phyloP scores from a whole-genome alignment of 2,888 invertebrate genomes.

The Drosophila meridionalis region DNA sequence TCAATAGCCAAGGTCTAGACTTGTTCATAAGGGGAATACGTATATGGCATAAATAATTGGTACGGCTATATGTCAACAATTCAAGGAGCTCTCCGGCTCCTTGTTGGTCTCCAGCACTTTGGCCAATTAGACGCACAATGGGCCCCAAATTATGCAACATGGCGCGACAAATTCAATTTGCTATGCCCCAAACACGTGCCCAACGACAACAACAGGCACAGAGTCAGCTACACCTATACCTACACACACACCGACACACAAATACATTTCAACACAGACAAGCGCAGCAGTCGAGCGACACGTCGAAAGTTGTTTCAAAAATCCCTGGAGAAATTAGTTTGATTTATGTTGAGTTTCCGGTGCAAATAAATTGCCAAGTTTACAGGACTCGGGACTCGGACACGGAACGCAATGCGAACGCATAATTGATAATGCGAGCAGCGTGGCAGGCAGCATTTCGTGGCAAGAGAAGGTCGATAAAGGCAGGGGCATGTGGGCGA shows the following conservation, averaged over 20 bases:
- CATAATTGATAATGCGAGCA: slow-evolving; percentile 77
- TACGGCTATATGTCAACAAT: slow-evolving; percentile 4
- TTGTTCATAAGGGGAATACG: slow-evolving; percentile 6
- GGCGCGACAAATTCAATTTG: slow-evolving; percentile 78
- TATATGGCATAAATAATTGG: slow-evolving; percentile 20
- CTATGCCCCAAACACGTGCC: slow-evolving; percentile 69
- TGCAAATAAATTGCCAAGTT: slow-evolving; percentile 81
- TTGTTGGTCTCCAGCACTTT: slow-evolving; percentile 59
- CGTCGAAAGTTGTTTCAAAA: slow-evolving; percentile 75
- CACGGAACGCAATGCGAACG: slow-evolving; percentile 61
- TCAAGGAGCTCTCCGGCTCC: slow-evolving; percentile 20
- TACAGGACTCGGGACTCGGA: slow-evolving; percentile 69
- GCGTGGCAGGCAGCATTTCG: slow-evolving; percentile 42
- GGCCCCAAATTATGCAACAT: slow-evolving; percentile 75
- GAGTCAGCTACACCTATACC: slow-evolving; percentile 20
- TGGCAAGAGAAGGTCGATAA: background rate
- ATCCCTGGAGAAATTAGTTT: slow-evolving; percentile 80
- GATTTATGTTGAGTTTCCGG: slow-evolving; percentile 81
- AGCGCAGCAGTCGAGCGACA: slow-evolving; percentile 51
- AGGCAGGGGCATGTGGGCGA: background rate
- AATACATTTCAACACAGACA: slow-evolving; percentile 12
- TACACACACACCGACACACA: slow-evolving; percentile 16
- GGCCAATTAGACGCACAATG: slow-evolving; percentile 77
- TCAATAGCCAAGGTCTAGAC: slow-evolving; percentile 16
- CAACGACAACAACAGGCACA: slow-evolving; percentile 22